A percentile compares a stretch with the other conserved stretches of the same genome.
Conservation (phyloP, 2,888 invertebrate genomes). For the Aleiodes testaceus region DNA sequence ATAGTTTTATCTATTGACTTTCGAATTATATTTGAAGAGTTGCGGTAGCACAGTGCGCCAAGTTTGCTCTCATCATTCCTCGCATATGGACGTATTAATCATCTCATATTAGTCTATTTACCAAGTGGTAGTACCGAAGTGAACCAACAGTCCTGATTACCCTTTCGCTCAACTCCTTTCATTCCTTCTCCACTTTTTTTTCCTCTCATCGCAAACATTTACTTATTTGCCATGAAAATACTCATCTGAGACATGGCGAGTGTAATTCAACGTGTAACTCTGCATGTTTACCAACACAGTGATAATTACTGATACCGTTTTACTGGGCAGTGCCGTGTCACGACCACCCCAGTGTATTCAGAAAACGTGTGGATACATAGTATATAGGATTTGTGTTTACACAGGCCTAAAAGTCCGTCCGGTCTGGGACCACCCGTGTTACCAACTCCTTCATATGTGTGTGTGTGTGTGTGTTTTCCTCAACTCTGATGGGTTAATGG, state of each 20-base stretch:
- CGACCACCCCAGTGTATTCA: conserved; percentile 43
- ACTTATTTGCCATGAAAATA: conserved; percentile 1
- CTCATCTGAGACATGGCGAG: no score
- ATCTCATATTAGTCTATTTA: conserved; percentile 11
- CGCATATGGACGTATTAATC: no score
- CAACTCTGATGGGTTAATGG: conserved; percentile 33
- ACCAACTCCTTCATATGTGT: neutral
- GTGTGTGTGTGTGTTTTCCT: neutral
- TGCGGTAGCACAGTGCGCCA: no score
- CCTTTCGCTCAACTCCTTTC: conserved; percentile 17
- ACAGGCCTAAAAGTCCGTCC: conserved; percentile 39
- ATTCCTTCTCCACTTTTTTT: conserved; percentile 23
- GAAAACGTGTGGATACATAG: conserved; percentile 42
- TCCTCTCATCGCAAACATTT: conserved; percentile 15
- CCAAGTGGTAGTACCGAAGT: no score
- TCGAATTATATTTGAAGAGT: no score
- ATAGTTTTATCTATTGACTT: no score
- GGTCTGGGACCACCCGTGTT: conserved; percentile 36
- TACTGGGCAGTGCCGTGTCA: conserved; percentile 55
- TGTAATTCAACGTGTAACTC: no score
- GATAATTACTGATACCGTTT: conserved; percentile 69
- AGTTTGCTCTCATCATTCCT: no score
- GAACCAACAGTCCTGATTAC: neutral
- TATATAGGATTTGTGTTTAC: conserved; percentile 41
- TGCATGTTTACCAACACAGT: conserved; percentile 63